These are phyloP conservation scores for Diadophis punctatus DNA, from an alignment of 2,113 vertebrate species.

Conservation along the genomic window DNA sequence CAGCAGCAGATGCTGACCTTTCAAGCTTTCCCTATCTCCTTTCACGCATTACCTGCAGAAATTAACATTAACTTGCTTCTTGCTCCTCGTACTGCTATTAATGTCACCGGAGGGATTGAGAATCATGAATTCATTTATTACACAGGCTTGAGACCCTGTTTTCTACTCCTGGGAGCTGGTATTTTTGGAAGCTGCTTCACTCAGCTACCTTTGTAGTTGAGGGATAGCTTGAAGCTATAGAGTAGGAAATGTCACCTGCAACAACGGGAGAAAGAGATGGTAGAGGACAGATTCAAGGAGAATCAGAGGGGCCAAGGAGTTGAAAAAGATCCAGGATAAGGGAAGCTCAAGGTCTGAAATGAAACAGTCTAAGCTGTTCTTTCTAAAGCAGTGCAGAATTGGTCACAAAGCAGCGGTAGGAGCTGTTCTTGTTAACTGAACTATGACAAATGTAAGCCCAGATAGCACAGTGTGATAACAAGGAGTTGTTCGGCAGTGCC, in stretches of 20 bases:
- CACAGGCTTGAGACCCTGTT: constrained; percentile 65
- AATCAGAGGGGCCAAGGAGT: constrained; percentile 69
- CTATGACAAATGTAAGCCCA: constrained; percentile 59
- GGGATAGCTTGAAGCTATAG: constrained; percentile 76
- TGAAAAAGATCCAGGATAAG: constrained; percentile 52
- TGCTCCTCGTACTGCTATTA: constrained; percentile 71
- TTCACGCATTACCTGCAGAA: constrained; percentile 76
- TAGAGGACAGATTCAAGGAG: constrained; percentile 73
- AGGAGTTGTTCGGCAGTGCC: constrained; percentile 62
- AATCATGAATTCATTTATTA: constrained; percentile 81
- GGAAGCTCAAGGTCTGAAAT: constrained; percentile 54
- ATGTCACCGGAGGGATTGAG: constrained; percentile 76
- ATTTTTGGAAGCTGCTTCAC: constrained; percentile 77
- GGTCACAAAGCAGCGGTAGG: constrained; percentile 42
- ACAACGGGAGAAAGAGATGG: constrained; percentile 64
- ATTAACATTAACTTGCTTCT: constrained; percentile 77
- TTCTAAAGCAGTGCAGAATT: constrained; percentile 54
- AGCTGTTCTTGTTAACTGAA: constrained; percentile 67
- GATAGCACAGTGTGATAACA: constrained; percentile 50
- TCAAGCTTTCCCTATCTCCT: constrained; percentile 71
- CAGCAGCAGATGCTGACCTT: constrained; percentile 81
- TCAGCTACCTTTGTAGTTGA: constrained; percentile 76
- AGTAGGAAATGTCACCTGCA: constrained; percentile 70
- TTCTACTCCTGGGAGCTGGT: constrained; percentile 75
- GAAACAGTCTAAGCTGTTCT: constrained; percentile 58